Conservation (phyloP, 2,888 invertebrate species). For the Metellina segmentata region DNA sequence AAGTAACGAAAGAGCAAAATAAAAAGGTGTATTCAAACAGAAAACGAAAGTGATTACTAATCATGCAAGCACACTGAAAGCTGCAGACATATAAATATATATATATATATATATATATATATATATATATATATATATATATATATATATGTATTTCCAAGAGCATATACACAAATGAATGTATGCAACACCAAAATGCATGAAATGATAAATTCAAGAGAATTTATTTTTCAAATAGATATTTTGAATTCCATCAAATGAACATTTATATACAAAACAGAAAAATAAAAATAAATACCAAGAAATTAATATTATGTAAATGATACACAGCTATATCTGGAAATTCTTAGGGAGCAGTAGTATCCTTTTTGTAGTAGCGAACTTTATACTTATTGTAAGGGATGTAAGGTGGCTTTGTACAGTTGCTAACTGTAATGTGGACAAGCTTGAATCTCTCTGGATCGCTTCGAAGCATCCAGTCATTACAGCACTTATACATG, state of each 20-base stretch:
- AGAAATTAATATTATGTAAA: background rate
- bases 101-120: too few relatives aligned
- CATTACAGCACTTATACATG: constrained; percentile 84
- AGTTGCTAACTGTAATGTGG: constrained; percentile 53
- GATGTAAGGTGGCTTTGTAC: constrained; percentile 70
- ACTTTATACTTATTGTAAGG: constrained; percentile 74
- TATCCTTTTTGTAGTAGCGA: constrained; percentile 34
- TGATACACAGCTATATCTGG: too few relatives aligned
- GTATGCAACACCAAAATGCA: too few relatives aligned
- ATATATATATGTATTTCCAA: too few relatives aligned
- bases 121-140: too few relatives aligned
- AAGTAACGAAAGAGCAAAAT: too few relatives aligned
- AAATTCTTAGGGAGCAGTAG: background rate
- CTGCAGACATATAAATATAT: too few relatives aligned
- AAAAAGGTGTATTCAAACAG: too few relatives aligned
- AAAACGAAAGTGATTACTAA: too few relatives aligned
- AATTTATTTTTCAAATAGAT: background rate
- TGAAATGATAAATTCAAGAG: background rate
- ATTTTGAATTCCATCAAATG: background rate
- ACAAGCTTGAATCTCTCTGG: constrained; percentile 48
- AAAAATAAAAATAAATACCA: background rate
- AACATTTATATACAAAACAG: background rate
- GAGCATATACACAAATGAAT: too few relatives aligned
- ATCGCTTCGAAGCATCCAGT: constrained; percentile 85
- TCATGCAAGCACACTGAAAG: too few relatives aligned